phyloP scores from a whole-genome alignment of 2,113 vertebrate genomes.

The Mionectes macconnelli region DNA sequence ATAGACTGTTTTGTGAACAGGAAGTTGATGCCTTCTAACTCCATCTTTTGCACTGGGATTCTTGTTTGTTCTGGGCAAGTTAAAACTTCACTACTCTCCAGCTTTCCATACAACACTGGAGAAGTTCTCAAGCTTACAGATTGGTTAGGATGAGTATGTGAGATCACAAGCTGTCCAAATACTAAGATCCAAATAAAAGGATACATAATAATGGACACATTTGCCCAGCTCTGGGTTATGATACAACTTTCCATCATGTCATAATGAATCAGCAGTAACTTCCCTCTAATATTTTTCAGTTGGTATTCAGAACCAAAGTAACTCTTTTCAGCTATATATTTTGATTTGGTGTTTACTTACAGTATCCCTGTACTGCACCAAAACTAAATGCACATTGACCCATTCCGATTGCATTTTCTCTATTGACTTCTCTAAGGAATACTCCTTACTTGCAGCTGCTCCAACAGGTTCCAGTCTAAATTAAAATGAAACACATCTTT shows the following conservation, averaged over 20 bases:
- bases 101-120: not conserved
- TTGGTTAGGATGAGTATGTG: not conserved
- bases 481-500: not conserved
- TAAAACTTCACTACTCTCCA: not conserved
- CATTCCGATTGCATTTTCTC: slow-evolving; percentile 90
- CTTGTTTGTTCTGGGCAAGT: not conserved
- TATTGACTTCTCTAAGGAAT: slow-evolving; percentile 86
- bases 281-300: not conserved
- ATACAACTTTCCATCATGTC: not conserved
- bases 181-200: not conserved
- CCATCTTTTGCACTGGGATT: not conserved
- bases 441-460: slow-evolving; percentile 87
- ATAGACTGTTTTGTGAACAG: not conserved
- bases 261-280: not conserved
- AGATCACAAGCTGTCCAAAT: not conserved
- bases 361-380: slow-evolving; percentile 84
- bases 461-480: slow-evolving; percentile 86
- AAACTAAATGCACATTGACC: slow-evolving; percentile 75
- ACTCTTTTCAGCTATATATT: not conserved
- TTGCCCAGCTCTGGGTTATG: not conserved
- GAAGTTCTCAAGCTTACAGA: not conserved
- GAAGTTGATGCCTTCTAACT: not conserved
- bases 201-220: not conserved
- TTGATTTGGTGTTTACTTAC: slow-evolving; percentile 71
- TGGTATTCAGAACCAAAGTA: not conserved